Base-by-base conservation (phyloP, 2,888 invertebrate species). In the Melanostoma mellinum region DNA sequence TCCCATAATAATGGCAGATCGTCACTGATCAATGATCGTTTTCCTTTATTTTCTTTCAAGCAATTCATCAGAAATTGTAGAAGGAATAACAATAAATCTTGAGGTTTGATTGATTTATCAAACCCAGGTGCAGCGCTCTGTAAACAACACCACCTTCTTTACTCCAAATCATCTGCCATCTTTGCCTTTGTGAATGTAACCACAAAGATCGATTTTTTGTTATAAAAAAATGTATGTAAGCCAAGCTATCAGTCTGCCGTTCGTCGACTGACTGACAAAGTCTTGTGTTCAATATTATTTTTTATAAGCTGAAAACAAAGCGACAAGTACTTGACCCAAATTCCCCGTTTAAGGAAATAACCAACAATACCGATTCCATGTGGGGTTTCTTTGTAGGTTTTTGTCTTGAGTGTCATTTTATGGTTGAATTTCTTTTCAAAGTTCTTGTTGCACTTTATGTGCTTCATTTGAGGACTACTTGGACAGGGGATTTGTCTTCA, bases 281-380 rank as follows among this genome's bases (percentile, higher is more conserved):
- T 38, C 35, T 40, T 35, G 40, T 67, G 58, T 56, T 48, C 46
- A 65, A 71, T 65, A 53, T 65, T 72, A 38, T 50, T 60, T 48
- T 35, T 60, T 73, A 33, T 20, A 33, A 65, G 40, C 58, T 56
- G 44, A 61, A 61, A 63, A 76, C 63, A 9, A 46, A 72, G 52
- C 58, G 61, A 42, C 36, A 55, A 81, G 76, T 71, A 84, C 84
- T 84, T 84, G 84, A 84, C 84, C 84, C 74, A 84, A 79, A 84
- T 84, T 55, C 56, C 48, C 79, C 79, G 50, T 74, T 78, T 75
- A 84, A 79, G 84, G 84, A 84, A 84, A 71, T 75, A 48, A 72
- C 78, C 73, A 65, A 55, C 74, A 74, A 75, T 79, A 58, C 58
- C 53, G 74, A 53, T 60, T 55, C 42, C 50, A 69, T 74, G 84